Evolutionary conservation across 2,797 vertebrate species (phyloP), one percentile per base, ranked within the genome.

Genomic region (Acomys russatus): DNA sequence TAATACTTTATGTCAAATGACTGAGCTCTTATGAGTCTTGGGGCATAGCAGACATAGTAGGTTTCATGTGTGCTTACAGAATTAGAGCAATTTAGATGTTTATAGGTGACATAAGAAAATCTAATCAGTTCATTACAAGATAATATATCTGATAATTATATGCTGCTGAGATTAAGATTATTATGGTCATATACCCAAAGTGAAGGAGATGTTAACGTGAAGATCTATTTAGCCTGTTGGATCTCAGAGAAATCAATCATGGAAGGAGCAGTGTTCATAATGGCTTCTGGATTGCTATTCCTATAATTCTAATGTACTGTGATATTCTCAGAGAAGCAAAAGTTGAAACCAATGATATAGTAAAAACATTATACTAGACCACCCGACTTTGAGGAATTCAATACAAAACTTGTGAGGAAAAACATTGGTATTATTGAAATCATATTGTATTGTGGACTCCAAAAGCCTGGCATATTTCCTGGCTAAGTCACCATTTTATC

Each of bases 331-430:
- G 9, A 94, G n/a, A 17, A 74, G 0, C 2, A 30, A 3, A 87
- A 87, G 2, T 30, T 74, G 59, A 94, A 91, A 70, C 0, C 66
- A 93, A 83, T n/a, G 28, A 89, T 84, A 11, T 61, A 94, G 79
- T 51, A 22, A 89, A 92, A 30, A 90, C 4, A 63, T 76, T 85
- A 54, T 0, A 61, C 18, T 49, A 1, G 9, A 82, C 23, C 22
- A 22, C 5, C 6, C 8, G 77, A n/a, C 76, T 14, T 73, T 23
- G 20, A 74, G 14, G 73, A 30, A 90, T n/a, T 14, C 61, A 61
- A 74, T 44, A 61, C 4, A 84, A 87, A 18, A 61, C 8, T 78
- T 22, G 12, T 4, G 44, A 74, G 30, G 30, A 54, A 66, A 1
- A 54, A 30, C 2, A 17, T 12, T 61, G 33, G 5, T 74, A 78